Conservation (phyloP, 2,888 invertebrate species). For the Carpatolechia fugitivella region DNA sequence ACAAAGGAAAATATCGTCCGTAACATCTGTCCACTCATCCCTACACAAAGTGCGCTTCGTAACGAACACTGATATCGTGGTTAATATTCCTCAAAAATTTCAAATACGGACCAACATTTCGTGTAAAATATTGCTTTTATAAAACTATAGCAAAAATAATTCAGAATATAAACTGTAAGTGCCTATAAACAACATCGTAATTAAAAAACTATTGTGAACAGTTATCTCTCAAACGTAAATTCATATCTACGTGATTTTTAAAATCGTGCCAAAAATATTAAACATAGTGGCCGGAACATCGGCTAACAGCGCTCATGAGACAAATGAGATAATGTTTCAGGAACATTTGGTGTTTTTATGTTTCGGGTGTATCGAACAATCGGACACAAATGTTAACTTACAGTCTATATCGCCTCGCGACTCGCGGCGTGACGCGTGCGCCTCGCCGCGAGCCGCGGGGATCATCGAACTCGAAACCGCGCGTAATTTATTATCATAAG, state of each 20-base stretch:
- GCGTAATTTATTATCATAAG: slow-evolving; percentile 75
- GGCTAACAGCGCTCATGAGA: slow-evolving; percentile 62
- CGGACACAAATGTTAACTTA: slow-evolving; percentile 72
- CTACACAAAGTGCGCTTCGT: slow-evolving; percentile 37
- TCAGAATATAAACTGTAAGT: slow-evolving; percentile 45
- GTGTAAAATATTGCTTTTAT: slow-evolving; percentile 48
- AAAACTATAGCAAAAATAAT: slow-evolving; percentile 60
- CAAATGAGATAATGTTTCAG: slow-evolving; percentile 45
- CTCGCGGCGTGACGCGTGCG: slow-evolving; percentile 38
- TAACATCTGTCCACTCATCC: slow-evolving; percentile 27
- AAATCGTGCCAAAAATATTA: slow-evolving; percentile 52
- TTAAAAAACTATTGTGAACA: slow-evolving; percentile 62
- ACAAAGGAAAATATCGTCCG: slow-evolving; percentile 23
- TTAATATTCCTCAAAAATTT: slow-evolving; percentile 27
- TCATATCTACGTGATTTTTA: slow-evolving; percentile 39
- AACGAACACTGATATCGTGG: slow-evolving; percentile 25
- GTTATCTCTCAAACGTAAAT: slow-evolving; percentile 47
- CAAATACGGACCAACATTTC: slow-evolving; percentile 16
- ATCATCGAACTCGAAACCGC: slow-evolving; percentile 63
- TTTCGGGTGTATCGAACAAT: slow-evolving; percentile 64
- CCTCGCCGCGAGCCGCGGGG: slow-evolving; percentile 50
- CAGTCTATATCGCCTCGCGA: slow-evolving; percentile 50
- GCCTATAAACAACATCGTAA: slow-evolving; percentile 46
- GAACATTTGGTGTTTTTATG: slow-evolving; percentile 70
- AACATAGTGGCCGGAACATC: slow-evolving; percentile 67